Evolutionary conservation across 1,140 invertebrate species (phyloP), one percentile per base, ranked within the genome.

Genomic region (Spodoptera litura): DNA sequence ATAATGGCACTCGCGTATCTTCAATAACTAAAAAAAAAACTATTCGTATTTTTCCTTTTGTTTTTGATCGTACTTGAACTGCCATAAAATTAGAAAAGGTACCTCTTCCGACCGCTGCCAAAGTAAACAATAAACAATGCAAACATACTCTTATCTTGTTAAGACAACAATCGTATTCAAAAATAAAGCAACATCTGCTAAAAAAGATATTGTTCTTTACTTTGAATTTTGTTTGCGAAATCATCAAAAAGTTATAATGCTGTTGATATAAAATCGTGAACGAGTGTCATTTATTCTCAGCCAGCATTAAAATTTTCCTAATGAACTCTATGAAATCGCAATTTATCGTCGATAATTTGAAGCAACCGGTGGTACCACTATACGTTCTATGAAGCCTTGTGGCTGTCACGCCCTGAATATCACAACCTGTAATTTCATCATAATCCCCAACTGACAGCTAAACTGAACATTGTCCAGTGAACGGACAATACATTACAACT

Each of bases 351-450:
- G 8, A 44, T 77, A 77, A 77, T 66, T 77, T 35, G 20, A 66
- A n/a, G 52, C 62, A 68, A 62, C 53, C 15, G 31, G 49, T 27
- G n/a, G 80, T 58, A 81, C 83, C 66, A 83, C 80, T 83, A 83
- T 83, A 78, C 56, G 66, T 84, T 80, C 64, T 68, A 56, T 59
- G 62, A 79, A 84, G 64, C 85, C 82, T 85, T 83, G 84, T 81
- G 64, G 58, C 38, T 66, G 82, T 83, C 81, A 85, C 79, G 84
- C 80, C 77, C 84, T 83, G 72, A 83, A 80, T 85, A 82, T 51
- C 58, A 15, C 73, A 53, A 81, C 53, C 52, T 70, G 35, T 78
- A 77, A 80, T 83, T 83, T 83, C 81, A 74, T 81, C 83, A 81
- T 70, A 70, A 56, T 78, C 76, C 52, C 51, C 73, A 61, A 76